A percentile compares a stretch with the other conserved stretches of the same genome.
phyloP scores from a whole-genome alignment of 2,888 invertebrate genomes.

The Polydrusus cervinus region DNA sequence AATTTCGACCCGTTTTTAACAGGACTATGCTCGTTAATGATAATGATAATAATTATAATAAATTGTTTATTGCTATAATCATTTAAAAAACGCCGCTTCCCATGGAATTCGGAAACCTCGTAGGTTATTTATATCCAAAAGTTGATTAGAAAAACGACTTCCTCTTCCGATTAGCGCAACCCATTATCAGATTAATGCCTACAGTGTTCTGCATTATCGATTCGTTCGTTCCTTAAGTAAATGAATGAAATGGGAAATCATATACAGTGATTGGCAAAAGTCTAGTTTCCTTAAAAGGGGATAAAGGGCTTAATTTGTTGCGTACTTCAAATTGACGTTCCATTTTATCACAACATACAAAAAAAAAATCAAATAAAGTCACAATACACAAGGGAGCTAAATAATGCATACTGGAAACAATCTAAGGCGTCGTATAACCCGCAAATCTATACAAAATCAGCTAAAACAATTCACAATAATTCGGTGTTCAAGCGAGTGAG shows the following conservation, averaged over 20 bases:
- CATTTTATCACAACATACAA: too few species aligned
- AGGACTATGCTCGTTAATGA: not conserved
- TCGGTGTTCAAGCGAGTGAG: too few species aligned
- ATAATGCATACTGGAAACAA: too few species aligned
- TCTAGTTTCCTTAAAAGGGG: too few species aligned
- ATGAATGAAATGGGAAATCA: conserved; percentile 11
- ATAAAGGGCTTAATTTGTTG: too few species aligned
- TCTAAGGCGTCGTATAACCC: too few species aligned
- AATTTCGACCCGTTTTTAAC: not conserved
- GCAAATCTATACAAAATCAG: too few species aligned
- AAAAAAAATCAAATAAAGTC: too few species aligned
- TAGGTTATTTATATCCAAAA: conserved; percentile 15
- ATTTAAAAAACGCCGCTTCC: not conserved
- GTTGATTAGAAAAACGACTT: conserved; percentile 6
- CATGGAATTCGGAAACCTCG: not conserved
- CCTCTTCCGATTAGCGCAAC: conserved; percentile 11
- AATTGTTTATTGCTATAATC: not conserved
- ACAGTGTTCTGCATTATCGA: conserved; percentile 8
- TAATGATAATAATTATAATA: not conserved
- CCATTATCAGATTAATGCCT: conserved; percentile 14
- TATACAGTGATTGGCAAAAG: too few species aligned
- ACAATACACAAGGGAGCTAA: too few species aligned
- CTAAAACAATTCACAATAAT: too few species aligned
- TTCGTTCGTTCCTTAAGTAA: conserved; percentile 4
- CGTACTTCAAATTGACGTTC: too few species aligned